A percentile compares a stretch with the other conserved stretches of the same genome.
Conservation (phyloP, 2,888 invertebrate species). For the Melinaea marsaeus region DNA sequence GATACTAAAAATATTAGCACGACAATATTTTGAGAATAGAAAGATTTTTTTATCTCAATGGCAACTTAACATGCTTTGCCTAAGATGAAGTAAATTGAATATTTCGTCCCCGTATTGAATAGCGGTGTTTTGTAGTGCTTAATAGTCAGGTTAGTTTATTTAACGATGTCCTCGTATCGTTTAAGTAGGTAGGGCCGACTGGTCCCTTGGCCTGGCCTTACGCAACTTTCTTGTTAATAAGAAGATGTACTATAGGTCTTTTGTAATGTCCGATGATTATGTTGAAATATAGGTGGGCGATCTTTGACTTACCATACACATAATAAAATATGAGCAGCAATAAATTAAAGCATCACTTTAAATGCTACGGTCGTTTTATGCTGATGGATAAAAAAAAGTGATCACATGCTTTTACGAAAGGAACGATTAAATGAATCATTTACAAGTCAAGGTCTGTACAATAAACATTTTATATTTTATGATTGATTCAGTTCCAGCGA, state of each 20-base stretch:
- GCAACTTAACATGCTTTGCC: slow-evolving; percentile 17
- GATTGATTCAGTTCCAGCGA: slow-evolving; percentile 23
- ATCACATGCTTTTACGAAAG: slow-evolving; percentile 30
- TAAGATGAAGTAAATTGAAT: slow-evolving; percentile 23
- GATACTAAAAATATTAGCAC: background rate
- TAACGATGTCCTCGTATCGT: slow-evolving; percentile 45
- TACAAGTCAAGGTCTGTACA: slow-evolving; percentile 25
- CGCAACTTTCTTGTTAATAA: slow-evolving; percentile 48
- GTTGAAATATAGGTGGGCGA: slow-evolving; percentile 37
- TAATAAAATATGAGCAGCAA: slow-evolving; percentile 29
- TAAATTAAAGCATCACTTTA: slow-evolving; percentile 30
- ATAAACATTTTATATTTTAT: slow-evolving; percentile 16
- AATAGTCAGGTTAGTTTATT: slow-evolving; percentile 35
- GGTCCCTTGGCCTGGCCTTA: slow-evolving; percentile 43
- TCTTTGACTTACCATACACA: slow-evolving; percentile 32
- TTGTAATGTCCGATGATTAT: slow-evolving; percentile 42
- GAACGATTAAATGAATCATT: slow-evolving; percentile 29
- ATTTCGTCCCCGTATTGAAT: slow-evolving; percentile 21
- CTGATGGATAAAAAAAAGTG: slow-evolving; percentile 26
- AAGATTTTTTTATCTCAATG: background rate
- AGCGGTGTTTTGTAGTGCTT: slow-evolving; percentile 26
- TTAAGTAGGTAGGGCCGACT: slow-evolving; percentile 47
- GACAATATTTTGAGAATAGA: background rate
- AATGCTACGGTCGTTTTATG: slow-evolving; percentile 28
- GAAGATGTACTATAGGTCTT: slow-evolving; percentile 46